phyloP scores from a whole-genome alignment of 2,113 vertebrate genomes.

The Chamaetylas fuelleborni region DNA sequence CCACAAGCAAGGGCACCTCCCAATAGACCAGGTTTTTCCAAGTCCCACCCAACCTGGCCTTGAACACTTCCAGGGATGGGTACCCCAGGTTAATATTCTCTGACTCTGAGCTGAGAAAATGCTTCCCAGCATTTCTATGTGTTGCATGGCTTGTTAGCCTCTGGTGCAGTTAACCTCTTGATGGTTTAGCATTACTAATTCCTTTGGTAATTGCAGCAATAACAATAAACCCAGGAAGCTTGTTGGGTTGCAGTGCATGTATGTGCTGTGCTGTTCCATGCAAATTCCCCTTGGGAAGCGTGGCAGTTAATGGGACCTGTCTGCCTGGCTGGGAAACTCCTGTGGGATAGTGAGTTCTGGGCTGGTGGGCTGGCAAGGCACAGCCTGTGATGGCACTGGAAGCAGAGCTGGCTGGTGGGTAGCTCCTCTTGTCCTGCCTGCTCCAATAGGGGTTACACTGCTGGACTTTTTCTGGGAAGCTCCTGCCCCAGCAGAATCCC shows the following conservation, averaged over 20 bases:
- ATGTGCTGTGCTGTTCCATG: neutral
- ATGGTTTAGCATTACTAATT: neutral
- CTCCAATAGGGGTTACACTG: neutral
- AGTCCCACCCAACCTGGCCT: neutral
- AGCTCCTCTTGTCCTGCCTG: neutral
- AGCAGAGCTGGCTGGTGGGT: neutral
- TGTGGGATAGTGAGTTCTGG: rapidly evolving
- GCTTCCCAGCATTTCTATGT: neutral
- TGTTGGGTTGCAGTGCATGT: neutral
- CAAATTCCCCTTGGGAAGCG: neutral
- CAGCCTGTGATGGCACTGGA: neutral
- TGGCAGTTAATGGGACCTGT: neutral
- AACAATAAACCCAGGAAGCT: neutral
- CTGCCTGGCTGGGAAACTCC: neutral
- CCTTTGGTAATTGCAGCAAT: conserved; percentile 21
- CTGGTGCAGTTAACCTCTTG: neutral
- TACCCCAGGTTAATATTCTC: neutral
- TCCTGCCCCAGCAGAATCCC: neutral
- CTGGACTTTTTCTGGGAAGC: neutral
- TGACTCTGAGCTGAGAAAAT: neutral
- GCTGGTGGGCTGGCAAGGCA: neutral
- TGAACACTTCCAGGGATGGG: neutral
- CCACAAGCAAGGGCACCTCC: neutral
- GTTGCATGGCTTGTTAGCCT: neutral
- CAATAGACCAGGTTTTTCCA: neutral